Evolutionary conservation across 2,797 vertebrate species (phyloP), one percentile per base, ranked within the genome.

Genomic region (Iguana delicatissima): DNA sequence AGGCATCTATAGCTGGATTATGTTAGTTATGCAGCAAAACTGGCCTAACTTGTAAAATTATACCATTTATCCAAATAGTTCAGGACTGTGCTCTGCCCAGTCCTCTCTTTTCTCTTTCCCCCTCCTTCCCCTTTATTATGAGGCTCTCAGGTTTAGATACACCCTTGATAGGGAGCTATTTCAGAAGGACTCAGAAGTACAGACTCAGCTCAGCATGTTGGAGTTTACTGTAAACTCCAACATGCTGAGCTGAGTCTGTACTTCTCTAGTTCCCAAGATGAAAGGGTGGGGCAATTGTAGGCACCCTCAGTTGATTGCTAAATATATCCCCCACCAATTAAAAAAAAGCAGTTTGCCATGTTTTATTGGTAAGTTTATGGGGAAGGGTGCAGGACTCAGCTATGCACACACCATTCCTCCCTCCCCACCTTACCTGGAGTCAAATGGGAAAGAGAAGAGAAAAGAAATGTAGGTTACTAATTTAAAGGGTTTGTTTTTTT

Each of bases 1-100:
- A 86, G 90, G n/a, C 35, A 72, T 77, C 50, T 88, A 32, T 81
- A 86, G 55, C 86, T 12, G 22, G 90, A 87, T 96, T 64, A 92
- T 94, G 90, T 72, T 9, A 92, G 87, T 35, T 90, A 93, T 80
- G 93, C 20, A 80, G 88, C 88, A 92, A 96, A 94, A 92, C 94
- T 85, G 89, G 86, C 91, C 80, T 1, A 35, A 10, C 67, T 84
- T 91, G 74, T 32, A 79, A 0, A 38, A 89, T 83, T 73, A 42
- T 82, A 82, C 81, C 80, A 35, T 57, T 80, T 64, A 38, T 80
- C 88, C 72, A 64, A 89, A 84, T 72, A 87, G 80, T 89, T 74
- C 6, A 1, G n/a, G n/a, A n/a, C n/a, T 42, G 5, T 64, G 86
- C 46, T 64, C 59, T 74, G 26, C 64, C 84, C 46, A 88, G 26